Percentiles rank a stretch among this genome's conserved stretches.
Evolutionary conservation across 2,113 vertebrate genomes (phyloP).

Genomic region (Limnothrissa miodon): DNA sequence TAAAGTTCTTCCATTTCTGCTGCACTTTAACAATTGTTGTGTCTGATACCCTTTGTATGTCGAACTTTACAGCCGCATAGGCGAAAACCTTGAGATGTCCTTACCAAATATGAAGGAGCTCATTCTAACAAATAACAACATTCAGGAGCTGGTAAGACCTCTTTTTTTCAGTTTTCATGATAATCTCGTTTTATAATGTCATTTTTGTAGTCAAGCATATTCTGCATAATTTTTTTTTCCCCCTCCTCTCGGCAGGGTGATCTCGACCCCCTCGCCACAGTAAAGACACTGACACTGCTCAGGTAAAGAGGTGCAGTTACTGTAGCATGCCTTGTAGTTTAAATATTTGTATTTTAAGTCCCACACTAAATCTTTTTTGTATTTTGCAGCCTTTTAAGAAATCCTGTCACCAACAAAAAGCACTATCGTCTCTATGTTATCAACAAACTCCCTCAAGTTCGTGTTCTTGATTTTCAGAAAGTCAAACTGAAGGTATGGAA

Average conservation of each 20-base stretch:
- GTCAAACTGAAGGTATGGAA: conserved; percentile 88
- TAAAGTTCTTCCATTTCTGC: too few species aligned
- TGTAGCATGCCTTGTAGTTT: neutral
- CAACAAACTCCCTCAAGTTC: conserved; percentile 91
- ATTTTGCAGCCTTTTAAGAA: conserved; percentile 83
- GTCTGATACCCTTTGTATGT: neutral
- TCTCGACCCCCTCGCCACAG: conserved; percentile 85
- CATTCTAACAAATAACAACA: conserved; percentile 94
- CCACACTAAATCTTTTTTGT: neutral
- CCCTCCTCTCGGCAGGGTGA: conserved; percentile 77
- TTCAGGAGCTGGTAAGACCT: conserved; percentile 86
- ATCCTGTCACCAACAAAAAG: conserved; percentile 98
- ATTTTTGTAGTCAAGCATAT: neutral
- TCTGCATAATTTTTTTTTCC: conserved; percentile 12
- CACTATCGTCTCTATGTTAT: conserved; percentile 97
- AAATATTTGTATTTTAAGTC: neutral
- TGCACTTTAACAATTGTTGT: neutral
- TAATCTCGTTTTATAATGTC: neutral
- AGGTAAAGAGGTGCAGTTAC: conserved; percentile 71
- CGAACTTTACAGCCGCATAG: conserved; percentile 79
- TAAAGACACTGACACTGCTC: conserved; percentile 86
- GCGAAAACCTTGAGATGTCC: conserved; percentile 88
- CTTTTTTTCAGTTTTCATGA: neutral
- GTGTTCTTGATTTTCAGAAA: conserved; percentile 97
- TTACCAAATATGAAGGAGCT: conserved; percentile 85